phyloP scores from a whole-genome alignment of 2,797 vertebrate species.

The Peromyscus melanophrys region DNA sequence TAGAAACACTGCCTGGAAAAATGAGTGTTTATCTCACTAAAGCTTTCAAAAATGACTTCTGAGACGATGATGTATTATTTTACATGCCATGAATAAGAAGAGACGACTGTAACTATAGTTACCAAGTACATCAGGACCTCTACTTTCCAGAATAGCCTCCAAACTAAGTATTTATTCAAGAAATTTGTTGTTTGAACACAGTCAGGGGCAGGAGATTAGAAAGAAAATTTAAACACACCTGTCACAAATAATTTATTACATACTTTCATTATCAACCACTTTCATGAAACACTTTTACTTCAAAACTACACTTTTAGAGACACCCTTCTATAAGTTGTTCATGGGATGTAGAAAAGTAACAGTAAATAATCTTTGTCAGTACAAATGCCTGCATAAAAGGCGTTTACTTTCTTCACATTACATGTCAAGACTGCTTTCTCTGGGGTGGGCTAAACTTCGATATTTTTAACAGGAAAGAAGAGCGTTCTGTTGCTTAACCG shows the following conservation, averaged over 20 bases:
- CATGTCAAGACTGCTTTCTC: neutral
- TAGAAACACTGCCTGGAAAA: conserved; percentile 77
- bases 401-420: conserved; percentile 16
- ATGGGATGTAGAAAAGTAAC: neutral
- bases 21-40: conserved; percentile 81
- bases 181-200: conserved; percentile 76
- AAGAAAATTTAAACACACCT: conserved; percentile 10
- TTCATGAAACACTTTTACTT: conserved; percentile 29
- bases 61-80: conserved; percentile 82
- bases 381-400: neutral
- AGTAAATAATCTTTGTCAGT: neutral
- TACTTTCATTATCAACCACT: conserved; percentile 45
- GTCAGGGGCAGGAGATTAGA: conserved; percentile 35
- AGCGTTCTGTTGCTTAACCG: neutral
- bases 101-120: conserved; percentile 88
- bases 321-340: neutral
- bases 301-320: conserved; percentile 18
- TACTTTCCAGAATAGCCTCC: conserved; percentile 79
- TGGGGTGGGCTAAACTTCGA: neutral
- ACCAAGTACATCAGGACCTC: conserved; percentile 80
- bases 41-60: conserved; percentile 72
- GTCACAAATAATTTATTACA: conserved; percentile 72
- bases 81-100: conserved; percentile 79
- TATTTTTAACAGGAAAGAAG: conserved; percentile 14
- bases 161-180: conserved; percentile 76